Evolutionary conservation across 2,888 invertebrate species (phyloP).

Genomic region (Phlogophora meticulosa): DNA sequence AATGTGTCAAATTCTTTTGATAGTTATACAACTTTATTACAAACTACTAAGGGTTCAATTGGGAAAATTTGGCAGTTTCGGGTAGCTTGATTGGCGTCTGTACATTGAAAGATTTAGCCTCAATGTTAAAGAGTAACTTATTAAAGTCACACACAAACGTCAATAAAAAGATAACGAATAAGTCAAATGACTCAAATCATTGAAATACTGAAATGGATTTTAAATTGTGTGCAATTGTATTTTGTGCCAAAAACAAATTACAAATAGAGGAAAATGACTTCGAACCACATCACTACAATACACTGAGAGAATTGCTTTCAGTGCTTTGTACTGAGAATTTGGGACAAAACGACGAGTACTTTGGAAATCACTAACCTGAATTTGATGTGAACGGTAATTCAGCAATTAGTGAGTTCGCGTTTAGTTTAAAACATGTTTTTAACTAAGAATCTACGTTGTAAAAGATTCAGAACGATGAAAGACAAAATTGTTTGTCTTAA

Average conservation of each 20-base stretch:
- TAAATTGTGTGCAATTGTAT: slow-evolving; percentile 32
- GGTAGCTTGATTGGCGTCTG: too few species aligned
- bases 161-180: slow-evolving; percentile 16
- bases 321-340: slow-evolving; percentile 15
- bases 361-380: slow-evolving; percentile 45
- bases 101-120: background rate
- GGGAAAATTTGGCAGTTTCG: too few species aligned
- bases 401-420: slow-evolving; percentile 1
- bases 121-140: slow-evolving; percentile 4
- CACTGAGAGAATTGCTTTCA: slow-evolving; percentile 8
- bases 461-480: background rate
- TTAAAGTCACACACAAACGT: background rate
- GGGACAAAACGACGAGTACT: slow-evolving; percentile 24
- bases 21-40: too few species aligned
- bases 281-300: slow-evolving; percentile 17
- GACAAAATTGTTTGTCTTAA: background rate
- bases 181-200: slow-evolving; percentile 19
- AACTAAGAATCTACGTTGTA: background rate
- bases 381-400: slow-evolving; percentile 25
- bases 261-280: slow-evolving; percentile 25
- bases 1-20: too few species aligned
- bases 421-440: slow-evolving; percentile 6
- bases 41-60: too few species aligned
- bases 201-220: slow-evolving; percentile 27
- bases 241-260: slow-evolving; percentile 30